Percentiles rank a stretch among this genome's conserved stretches.
Evolutionary conservation across 1,140 invertebrate species (phyloP).

Genomic region (Heliconius nattereri): DNA sequence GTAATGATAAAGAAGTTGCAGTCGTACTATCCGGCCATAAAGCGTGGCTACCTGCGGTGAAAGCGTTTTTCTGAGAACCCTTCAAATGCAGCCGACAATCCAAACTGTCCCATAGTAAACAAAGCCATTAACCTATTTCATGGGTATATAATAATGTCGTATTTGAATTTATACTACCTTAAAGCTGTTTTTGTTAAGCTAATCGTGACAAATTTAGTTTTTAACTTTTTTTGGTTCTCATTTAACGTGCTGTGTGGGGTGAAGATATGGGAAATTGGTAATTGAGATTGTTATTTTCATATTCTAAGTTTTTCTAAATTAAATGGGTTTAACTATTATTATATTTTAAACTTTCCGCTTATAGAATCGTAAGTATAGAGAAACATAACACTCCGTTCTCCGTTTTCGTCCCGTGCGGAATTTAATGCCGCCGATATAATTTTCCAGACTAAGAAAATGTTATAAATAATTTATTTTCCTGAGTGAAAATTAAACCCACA

Average conservation of each 20-base stretch:
- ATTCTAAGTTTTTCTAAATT: too few relatives aligned
- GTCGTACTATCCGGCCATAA: not conserved
- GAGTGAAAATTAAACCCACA: too few relatives aligned
- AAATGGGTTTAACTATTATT: too few relatives aligned
- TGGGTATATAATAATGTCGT: not conserved
- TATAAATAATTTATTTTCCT: too few relatives aligned
- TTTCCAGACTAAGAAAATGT: too few relatives aligned
- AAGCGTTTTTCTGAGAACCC: slow-evolving; percentile 40
- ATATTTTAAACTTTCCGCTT: too few relatives aligned
- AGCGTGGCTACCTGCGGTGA: slow-evolving; percentile 39
- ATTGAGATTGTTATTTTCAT: too few relatives aligned
- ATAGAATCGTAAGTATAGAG: too few relatives aligned
- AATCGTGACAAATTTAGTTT: not conserved
- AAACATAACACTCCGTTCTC: too few relatives aligned
- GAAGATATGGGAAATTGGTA: too few relatives aligned
- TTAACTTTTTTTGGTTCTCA: not conserved
- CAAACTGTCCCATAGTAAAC: slow-evolving; percentile 28
- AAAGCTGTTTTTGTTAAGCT: not conserved
- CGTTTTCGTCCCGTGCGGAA: too few relatives aligned
- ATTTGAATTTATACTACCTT: not conserved
- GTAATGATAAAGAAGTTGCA: not conserved
- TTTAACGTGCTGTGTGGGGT: not conserved
- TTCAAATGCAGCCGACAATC: slow-evolving; percentile 32
- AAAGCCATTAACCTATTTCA: slow-evolving; percentile 29
- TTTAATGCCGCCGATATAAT: too few relatives aligned